These are phyloP conservation scores for Aelia acuminata DNA, from an alignment of 2,888 invertebrate genomes.

Conservation along the genomic window DNA sequence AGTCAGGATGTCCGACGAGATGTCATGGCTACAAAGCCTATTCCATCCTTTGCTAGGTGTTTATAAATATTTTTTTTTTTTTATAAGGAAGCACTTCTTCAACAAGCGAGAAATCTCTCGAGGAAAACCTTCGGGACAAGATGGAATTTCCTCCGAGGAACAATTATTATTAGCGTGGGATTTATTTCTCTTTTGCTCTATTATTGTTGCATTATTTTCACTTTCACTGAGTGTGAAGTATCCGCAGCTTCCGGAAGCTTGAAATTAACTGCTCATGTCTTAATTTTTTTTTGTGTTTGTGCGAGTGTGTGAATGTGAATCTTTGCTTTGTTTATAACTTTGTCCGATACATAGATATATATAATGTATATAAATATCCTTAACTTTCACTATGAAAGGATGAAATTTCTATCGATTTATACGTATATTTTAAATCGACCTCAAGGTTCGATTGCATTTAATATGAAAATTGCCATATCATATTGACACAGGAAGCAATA, in stretches of 20 bases:
- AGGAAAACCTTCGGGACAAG: neutral
- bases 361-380: no score
- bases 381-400: no score
- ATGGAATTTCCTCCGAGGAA: neutral
- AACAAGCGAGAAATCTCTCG: neutral
- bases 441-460: neutral
- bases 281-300: no score
- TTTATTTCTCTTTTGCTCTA: constrained; percentile 18
- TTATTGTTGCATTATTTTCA: constrained; percentile 21
- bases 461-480: neutral
- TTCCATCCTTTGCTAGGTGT: no score
- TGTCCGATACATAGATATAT: neutral
- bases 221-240: constrained; percentile 26
- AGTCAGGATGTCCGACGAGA: neutral
- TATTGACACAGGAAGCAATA: neutral
- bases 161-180: neutral
- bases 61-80: no score
- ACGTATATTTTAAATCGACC: neutral
- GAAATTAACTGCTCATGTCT: no score
- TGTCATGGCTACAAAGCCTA: neutral
- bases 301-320: no score
- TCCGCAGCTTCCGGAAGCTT: neutral
- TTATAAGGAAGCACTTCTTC: neutral
- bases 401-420: neutral
- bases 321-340: neutral